phyloP scores from a whole-genome alignment of 2,797 vertebrate genomes.

The Graptemys geographica region DNA sequence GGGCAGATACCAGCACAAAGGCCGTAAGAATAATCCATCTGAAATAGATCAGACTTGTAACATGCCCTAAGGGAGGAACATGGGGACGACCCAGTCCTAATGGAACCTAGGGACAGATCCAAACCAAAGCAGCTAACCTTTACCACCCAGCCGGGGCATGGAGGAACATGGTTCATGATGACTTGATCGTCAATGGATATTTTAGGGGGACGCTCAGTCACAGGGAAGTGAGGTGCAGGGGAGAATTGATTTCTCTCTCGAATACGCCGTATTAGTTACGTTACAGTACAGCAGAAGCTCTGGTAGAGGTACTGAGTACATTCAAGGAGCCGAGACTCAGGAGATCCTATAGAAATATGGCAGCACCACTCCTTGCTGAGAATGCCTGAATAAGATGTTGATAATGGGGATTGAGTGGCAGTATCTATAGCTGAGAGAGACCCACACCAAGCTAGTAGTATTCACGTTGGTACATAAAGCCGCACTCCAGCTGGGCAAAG shows the following conservation, averaged over 20 bases:
- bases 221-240: fast-evolving
- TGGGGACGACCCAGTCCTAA: background rate
- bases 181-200: fast-evolving
- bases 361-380: background rate
- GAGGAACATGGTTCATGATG: background rate
- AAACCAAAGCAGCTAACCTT: fast-evolving
- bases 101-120: fast-evolving
- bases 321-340: background rate
- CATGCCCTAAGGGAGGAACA: background rate
- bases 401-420: background rate
- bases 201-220: fast-evolving
- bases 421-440: background rate
- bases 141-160: fast-evolving
- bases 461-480: background rate
- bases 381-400: background rate
- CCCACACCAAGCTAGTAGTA: background rate
- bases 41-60: background rate
- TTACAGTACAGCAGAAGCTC: background rate
- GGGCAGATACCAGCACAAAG: background rate
- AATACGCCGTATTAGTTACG: fast-evolving
- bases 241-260: fast-evolving
- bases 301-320: background rate
- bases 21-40: background rate
- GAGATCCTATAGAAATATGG: background rate
- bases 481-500: background rate